Percentiles rank a stretch among this genome's conserved stretches.
These are phyloP conservation scores for Tragelaphus buxtoni DNA, from an alignment of 2,113 vertebrate species.

Conservation along the genomic window DNA sequence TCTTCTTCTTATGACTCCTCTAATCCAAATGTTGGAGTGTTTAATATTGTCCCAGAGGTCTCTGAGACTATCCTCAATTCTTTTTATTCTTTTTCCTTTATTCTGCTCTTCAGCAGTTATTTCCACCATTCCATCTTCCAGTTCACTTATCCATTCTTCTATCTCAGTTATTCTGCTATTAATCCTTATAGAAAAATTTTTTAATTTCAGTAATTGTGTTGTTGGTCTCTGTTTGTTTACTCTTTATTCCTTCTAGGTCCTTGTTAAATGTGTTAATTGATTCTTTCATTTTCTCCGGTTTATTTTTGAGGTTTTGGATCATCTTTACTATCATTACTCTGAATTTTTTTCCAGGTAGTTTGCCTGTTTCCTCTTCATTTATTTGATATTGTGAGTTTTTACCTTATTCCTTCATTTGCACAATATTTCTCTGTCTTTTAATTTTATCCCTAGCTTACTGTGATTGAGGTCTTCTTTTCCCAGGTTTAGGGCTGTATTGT, in stretches of 20 bases:
- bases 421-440: neutral
- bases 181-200: neutral
- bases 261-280: neutral
- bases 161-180: neutral
- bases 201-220: neutral
- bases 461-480: neutral
- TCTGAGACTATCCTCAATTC: neutral
- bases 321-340: neutral
- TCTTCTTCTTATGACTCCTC: neutral
- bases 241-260: neutral
- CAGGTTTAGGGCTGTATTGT: neutral
- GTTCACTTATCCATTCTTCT: neutral
- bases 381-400: neutral
- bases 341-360: neutral
- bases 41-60: neutral
- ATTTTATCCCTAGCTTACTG: neutral
- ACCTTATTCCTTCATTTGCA: neutral
- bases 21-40: neutral
- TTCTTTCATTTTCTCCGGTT: neutral
- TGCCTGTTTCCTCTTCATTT: neutral
- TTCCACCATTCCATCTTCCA: neutral
- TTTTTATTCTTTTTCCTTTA: neutral
- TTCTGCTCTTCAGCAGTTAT: neutral
- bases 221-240: neutral
- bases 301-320: neutral